Base-by-base conservation (phyloP, 2,888 invertebrate species). In the Cerceris ruficornis region DNA sequence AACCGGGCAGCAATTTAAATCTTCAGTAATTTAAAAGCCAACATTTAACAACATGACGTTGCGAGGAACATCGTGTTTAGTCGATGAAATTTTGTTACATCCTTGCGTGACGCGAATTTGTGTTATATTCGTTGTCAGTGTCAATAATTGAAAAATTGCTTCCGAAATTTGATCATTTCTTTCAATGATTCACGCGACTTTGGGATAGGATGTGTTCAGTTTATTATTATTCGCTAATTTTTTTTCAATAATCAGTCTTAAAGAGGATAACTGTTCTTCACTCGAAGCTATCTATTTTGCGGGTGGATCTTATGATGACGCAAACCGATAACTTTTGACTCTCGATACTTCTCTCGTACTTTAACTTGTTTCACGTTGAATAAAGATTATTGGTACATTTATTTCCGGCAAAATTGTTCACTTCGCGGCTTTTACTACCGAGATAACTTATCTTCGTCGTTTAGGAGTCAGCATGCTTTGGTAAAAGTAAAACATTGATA, bases 371-470 rank as follows among this genome's bases (percentile, higher is more conserved):
- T 59, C 65, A 58, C 58, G 57, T 50, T 55, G 60, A 61, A 15
- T 59, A 46, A 41, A 55, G 54, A 59, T 62, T 59, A 61, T 67
- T 46, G 15, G 69, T 55, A 49, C 15, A 62, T 59, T 55, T 57
- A 68, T 82, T 75, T 81, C 54, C 62, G 62, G 55, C 68, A 13
- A 66, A 75, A 74, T 67, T 70, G 39, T 52, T 68, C 71, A 57
- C 58, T 69, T 69, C 52, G 39, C 39, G 28, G 43, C 43, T 72
- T 79, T 71, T 69, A 58, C 57, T 64, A 54, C 57, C 60, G 42
- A 9, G 76, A 77, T 80, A 70, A 68, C 62, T 49, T 85, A 82
- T 82, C 82, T 69, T 8, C 28, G 57, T 15, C 14, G 9, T 71
- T 75, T 64, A 58, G 70, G 55, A 68, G 55, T 62, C 58, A n/a